Evolutionary conservation across 64 coral and sea anemone species (phyloP), one percentile per base, ranked within the genome.

Genomic region (Montipora foliosa): DNA sequence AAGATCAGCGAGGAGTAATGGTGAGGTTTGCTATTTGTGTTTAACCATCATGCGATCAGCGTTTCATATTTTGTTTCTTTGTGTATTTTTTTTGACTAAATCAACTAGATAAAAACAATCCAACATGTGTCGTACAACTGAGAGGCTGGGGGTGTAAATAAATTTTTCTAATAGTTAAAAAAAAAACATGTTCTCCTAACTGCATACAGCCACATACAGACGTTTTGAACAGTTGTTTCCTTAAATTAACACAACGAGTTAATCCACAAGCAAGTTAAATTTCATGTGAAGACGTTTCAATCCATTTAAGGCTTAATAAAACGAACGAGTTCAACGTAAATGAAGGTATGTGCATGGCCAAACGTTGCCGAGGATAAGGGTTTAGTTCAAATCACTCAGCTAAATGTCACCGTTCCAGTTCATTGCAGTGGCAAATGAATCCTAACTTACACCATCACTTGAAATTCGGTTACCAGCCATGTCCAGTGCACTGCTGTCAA

Each of bases 391-490:
- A 61, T 62, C 0, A 83, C 11, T 66, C 66, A 37, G 81, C 66
- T 62, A 60, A 62, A 61, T 61, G 57, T 83, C 66, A 66, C 45
- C 83, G 64, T 44, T 70, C 24, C 15, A 44, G 45, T 87, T 87
- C 71, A 61, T 66, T 45, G 67, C 67, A 64, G 81, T 57, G 8
- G 67, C 60, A 81, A 57, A 80, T 59, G 7, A 59, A 59, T 59
- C 45, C 47, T 49, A 10, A 46, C 14, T 67, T 79, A 79, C 24
- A 79, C 29, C 75, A 90, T 90, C 52, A 90, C 66, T 90, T 90
- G 37, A 77, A 79, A 79, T 79, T 90, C 88, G 7, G 52, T 90
- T 8, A 79, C 53, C 55, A 90, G 75, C 88, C 75, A 90, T 67
- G 44, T 68, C 29, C 75, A 90, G 74, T 79, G 75, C 44, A 90